A percentile compares a stretch with the other conserved stretches of the same genome.
These are phyloP conservation scores for Odontamblyopus rebecca DNA, from an alignment of 2,797 vertebrate species.

Conservation along the genomic window DNA sequence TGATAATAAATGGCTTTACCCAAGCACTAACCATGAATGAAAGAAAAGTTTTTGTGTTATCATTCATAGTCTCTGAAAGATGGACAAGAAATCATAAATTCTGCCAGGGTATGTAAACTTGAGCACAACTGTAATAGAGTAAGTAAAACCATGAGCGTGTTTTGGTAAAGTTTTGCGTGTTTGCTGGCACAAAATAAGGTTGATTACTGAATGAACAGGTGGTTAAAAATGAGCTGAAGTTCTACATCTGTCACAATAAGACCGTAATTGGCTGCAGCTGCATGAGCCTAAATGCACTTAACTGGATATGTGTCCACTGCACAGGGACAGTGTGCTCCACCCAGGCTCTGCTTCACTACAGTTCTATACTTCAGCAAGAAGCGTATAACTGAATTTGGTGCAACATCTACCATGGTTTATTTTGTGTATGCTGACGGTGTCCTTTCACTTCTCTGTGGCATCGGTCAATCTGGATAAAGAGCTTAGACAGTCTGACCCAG, in stretches of 20 bases:
- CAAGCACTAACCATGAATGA: too few species aligned
- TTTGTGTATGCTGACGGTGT: constrained; percentile 65
- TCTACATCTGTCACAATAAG: constrained; percentile 16
- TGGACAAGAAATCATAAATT: too few species aligned
- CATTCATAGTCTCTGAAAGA: too few species aligned
- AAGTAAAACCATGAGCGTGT: constrained; percentile 14
- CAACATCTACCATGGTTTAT: constrained; percentile 52
- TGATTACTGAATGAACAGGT: constrained; percentile 14
- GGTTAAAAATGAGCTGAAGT: constrained; percentile 26
- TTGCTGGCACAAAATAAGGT: constrained; percentile 7
- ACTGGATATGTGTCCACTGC: constrained; percentile 25
- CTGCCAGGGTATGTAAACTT: too few species aligned
- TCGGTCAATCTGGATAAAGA: constrained; percentile 77
- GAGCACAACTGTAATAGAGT: too few species aligned
- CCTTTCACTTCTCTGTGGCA: constrained; percentile 63
- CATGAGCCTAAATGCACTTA: constrained; percentile 32
- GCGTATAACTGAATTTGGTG: constrained; percentile 65
- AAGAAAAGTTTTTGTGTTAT: too few species aligned
- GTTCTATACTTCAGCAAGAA: constrained; percentile 54
- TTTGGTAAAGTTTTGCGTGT: constrained; percentile 23
- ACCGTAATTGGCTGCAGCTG: constrained; percentile 36
- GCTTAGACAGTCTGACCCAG: constrained; percentile 81
- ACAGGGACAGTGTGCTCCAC: constrained; percentile 31
- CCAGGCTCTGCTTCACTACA: constrained; percentile 50
- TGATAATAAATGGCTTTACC: too few species aligned